These are phyloP conservation scores for Dolichopus griseipennis DNA, from an alignment of 2,888 invertebrate genomes.

Conservation along the genomic window DNA sequence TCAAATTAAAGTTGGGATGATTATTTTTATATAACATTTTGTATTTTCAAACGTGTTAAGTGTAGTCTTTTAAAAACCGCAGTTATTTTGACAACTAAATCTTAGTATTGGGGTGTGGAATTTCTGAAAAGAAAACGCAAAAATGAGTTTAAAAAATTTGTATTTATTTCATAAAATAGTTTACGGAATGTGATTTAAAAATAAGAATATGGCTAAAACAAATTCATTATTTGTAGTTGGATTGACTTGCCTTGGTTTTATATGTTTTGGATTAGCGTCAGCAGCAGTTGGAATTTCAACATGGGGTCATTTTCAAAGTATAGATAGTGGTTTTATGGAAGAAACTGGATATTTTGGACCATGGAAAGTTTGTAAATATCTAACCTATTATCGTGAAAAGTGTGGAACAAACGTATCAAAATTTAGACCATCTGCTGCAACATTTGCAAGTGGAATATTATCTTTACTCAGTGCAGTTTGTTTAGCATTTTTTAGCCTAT, in stretches of 20 bases:
- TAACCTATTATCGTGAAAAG: constrained; percentile 72
- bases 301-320: constrained; percentile 72
- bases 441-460: constrained; percentile 72
- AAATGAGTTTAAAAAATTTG: neutral
- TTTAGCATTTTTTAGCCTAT: constrained; percentile 66
- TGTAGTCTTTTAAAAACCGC: neutral
- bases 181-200: neutral
- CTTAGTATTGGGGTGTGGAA: neutral
- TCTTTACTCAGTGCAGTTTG: constrained; percentile 65
- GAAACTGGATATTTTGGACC: constrained; percentile 83
- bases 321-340: constrained; percentile 49
- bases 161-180: neutral
- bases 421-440: constrained; percentile 74
- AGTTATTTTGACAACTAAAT: neutral
- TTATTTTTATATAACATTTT: neutral
- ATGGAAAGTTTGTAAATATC: constrained; percentile 75
- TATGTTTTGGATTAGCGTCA: constrained; percentile 72
- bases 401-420: constrained; percentile 70
- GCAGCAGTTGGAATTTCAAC: constrained; percentile 74
- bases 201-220: constrained; percentile 41
- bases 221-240: constrained; percentile 43
- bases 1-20: neutral
- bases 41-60: neutral
- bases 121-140: neutral
- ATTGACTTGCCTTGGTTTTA: constrained; percentile 52